Evolutionary conservation across 2,888 invertebrate genomes (phyloP).

Genomic region (Mythimna albipuncta): DNA sequence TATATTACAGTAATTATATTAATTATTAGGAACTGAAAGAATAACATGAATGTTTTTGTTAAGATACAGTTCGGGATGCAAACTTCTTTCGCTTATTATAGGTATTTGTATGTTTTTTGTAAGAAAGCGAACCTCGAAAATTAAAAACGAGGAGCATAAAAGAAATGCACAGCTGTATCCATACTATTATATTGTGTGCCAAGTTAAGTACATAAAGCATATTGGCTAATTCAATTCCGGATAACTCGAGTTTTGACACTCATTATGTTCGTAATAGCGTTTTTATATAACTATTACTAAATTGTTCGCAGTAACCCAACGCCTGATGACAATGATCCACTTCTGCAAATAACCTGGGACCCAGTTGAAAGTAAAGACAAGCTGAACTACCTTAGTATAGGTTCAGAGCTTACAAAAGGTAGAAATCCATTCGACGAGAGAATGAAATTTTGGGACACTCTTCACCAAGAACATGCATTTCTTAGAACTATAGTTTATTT

Average conservation of each 20-base stretch:
- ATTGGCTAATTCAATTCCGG: slow-evolving; percentile 4
- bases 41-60: too few species aligned
- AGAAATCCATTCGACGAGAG: slow-evolving; percentile 84
- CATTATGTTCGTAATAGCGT: neutral
- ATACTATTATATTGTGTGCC: neutral
- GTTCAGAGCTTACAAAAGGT: slow-evolving; percentile 84
- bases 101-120: neutral
- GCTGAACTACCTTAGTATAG: slow-evolving; percentile 84
- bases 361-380: slow-evolving; percentile 80
- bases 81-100: neutral
- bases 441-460: slow-evolving; percentile 86
- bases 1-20: too few species aligned
- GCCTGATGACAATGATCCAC: slow-evolving; percentile 80
- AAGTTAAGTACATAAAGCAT: slow-evolving; percentile 3
- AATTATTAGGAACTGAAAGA: neutral
- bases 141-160: neutral
- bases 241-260: neutral
- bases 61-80: too few species aligned
- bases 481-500: slow-evolving; percentile 80
- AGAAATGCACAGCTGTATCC: slow-evolving; percentile 5
- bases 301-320: slow-evolving; percentile 83
- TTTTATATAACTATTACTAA: neutral
- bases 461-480: slow-evolving; percentile 79
- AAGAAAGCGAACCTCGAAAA: neutral
- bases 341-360: slow-evolving; percentile 85